These are phyloP conservation scores for Oscheius onirici DNA, from an alignment of 2,888 invertebrate genomes.

Conservation along the genomic window DNA sequence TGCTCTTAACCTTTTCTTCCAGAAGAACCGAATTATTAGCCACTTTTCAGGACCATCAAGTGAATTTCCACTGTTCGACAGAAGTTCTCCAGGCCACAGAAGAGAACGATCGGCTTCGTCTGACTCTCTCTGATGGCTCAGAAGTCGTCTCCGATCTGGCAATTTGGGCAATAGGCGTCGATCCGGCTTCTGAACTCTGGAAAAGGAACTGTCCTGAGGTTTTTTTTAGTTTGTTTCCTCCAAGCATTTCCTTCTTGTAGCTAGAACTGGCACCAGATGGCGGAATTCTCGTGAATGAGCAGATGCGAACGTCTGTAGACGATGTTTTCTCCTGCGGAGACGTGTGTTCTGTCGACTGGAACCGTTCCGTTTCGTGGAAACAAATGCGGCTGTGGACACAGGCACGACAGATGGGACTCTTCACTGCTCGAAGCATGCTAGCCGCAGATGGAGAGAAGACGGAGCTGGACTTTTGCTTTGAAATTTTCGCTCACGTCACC, in stretches of 20 bases:
- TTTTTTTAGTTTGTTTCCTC: not conserved
- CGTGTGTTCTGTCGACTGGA: constrained; percentile 86
- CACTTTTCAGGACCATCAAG: constrained; percentile 16
- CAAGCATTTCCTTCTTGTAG: constrained; percentile 19
- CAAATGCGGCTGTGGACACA: constrained; percentile 94
- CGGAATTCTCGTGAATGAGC: constrained; percentile 86
- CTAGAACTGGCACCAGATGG: constrained; percentile 77
- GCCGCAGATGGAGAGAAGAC: constrained; percentile 67
- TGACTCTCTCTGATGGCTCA: not conserved
- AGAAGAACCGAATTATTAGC: not conserved
- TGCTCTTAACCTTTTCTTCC: not conserved
- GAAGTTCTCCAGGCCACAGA: constrained; percentile 15
- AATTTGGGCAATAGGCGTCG: constrained; percentile 93
- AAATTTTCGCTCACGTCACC: constrained; percentile 95
- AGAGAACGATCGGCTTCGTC: not conserved
- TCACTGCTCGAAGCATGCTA: constrained; percentile 88
- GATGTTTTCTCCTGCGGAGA: constrained; percentile 95
- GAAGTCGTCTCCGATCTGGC: constrained; percentile 81
- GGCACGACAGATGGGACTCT: constrained; percentile 94
- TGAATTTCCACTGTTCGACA: not conserved
- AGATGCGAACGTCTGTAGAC: constrained; percentile 83
- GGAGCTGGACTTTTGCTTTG: constrained; percentile 88
- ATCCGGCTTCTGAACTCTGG: constrained; percentile 72
- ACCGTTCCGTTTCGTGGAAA: constrained; percentile 78
- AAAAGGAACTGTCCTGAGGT: constrained; percentile 38